Percentiles rank a stretch among this genome's conserved stretches.
These are phyloP conservation scores for Meriones unguiculatus DNA, from an alignment of 2,113 vertebrate genomes.

Conservation along the genomic window DNA sequence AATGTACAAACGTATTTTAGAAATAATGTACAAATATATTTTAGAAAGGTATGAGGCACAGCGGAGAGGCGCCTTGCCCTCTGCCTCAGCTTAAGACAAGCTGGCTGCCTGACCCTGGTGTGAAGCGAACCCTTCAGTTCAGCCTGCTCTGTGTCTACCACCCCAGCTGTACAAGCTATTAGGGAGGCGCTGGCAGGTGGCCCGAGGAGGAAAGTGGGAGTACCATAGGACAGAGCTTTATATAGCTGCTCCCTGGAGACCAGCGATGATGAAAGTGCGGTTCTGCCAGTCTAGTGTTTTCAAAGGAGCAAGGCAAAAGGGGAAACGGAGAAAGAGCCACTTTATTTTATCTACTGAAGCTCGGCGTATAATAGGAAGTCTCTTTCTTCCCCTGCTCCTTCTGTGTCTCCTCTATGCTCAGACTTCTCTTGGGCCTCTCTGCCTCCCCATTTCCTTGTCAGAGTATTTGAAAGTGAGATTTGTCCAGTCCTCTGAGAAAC, in stretches of 20 bases:
- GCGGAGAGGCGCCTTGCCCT: neutral
- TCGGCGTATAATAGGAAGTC: neutral
- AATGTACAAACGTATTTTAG: neutral
- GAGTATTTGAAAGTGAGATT: neutral
- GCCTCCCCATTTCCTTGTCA: neutral
- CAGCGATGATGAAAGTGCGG: neutral
- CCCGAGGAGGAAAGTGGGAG: neutral
- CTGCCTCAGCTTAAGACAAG: neutral
- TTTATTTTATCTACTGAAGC: neutral
- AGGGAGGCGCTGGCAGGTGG: neutral
- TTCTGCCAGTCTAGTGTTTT: neutral
- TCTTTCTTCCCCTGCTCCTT: neutral
- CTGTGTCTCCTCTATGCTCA: neutral
- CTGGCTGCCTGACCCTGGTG: neutral
- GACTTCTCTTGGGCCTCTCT: neutral
- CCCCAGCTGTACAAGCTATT: neutral
- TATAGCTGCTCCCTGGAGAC: neutral
- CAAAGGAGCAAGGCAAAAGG: conserved; percentile 46
- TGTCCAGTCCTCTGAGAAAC: neutral
- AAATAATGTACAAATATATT: neutral
- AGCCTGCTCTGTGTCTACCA: fast-evolving
- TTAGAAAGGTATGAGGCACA: neutral
- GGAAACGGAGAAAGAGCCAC: neutral
- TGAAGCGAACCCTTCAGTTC: neutral
- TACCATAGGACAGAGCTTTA: neutral